phyloP scores from a whole-genome alignment of 2,888 invertebrate species.

The Chouioia cunea region DNA sequence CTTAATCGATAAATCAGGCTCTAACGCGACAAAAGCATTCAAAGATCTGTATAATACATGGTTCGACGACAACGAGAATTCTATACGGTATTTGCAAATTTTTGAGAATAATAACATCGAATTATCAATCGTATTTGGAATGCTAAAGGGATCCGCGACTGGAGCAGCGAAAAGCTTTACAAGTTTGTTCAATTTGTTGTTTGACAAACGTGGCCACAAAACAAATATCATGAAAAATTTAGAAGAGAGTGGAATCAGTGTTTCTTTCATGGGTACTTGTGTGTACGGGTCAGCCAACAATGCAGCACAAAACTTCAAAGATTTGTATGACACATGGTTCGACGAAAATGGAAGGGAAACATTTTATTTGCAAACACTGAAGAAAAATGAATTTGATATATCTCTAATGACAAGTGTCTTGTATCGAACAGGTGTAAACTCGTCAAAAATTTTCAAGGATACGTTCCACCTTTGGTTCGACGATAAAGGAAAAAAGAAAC shows the following conservation, averaged over 20 bases:
- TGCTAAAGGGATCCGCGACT: slow-evolving; percentile 53
- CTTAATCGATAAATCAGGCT: slow-evolving; percentile 51
- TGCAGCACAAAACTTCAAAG: slow-evolving; percentile 55
- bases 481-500: too few relatives aligned
- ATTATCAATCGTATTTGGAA: slow-evolving; percentile 53
- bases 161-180: slow-evolving; percentile 54
- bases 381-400: slow-evolving; percentile 51
- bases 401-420: slow-evolving; percentile 54
- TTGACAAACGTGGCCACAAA: slow-evolving; percentile 47
- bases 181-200: slow-evolving; percentile 56
- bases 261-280: slow-evolving; percentile 31
- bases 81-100: slow-evolving; percentile 34
- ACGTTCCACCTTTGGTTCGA: slow-evolving; percentile 56
- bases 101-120: slow-evolving; percentile 50
- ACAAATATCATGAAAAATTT: slow-evolving; percentile 19
- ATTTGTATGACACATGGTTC: slow-evolving; percentile 54
- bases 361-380: slow-evolving; percentile 24
- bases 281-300: slow-evolving; percentile 48
- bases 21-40: slow-evolving; percentile 54
- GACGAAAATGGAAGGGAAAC: slow-evolving; percentile 52
- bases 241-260: slow-evolving; percentile 49
- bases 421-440: slow-evolving; percentile 49
- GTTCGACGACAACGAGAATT: slow-evolving; percentile 49
- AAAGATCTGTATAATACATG: slow-evolving; percentile 52
- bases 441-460: slow-evolving; percentile 55